Conservation (phyloP, 2,888 invertebrate genomes). For the Drosophila gaucha region DNA sequence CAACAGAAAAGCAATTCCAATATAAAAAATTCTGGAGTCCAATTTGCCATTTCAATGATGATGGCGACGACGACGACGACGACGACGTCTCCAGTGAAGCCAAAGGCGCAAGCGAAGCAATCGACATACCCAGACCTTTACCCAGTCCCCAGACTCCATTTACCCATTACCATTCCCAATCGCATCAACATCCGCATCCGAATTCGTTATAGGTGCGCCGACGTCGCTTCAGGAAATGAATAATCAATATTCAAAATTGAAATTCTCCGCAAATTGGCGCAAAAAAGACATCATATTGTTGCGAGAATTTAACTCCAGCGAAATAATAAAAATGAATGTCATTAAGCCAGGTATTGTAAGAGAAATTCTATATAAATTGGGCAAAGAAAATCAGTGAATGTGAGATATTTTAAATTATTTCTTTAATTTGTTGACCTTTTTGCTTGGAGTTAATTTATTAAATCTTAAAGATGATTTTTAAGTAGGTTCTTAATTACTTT, state of each 20-base stretch:
- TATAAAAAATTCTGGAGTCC: slow-evolving; percentile 67
- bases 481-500: too few species aligned
- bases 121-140: slow-evolving; percentile 22
- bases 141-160: not conserved
- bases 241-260: slow-evolving; percentile 76
- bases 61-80: slow-evolving; percentile 43
- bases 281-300: slow-evolving; percentile 20
- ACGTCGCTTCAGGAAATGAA: slow-evolving; percentile 64
- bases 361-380: slow-evolving; percentile 1
- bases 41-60: slow-evolving; percentile 69
- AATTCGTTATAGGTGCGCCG: slow-evolving; percentile 47
- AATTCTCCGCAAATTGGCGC: slow-evolving; percentile 69
- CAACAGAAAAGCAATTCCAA: slow-evolving; percentile 63
- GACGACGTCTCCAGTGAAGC: slow-evolving; percentile 33
- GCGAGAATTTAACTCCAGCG: not conserved
- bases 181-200: slow-evolving; percentile 31
- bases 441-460: not conserved
- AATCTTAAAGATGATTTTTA: too few species aligned
- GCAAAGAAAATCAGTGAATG: not conserved
- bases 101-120: slow-evolving; percentile 40
- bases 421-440: not conserved
- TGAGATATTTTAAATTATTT: not conserved
- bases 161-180: slow-evolving; percentile 23
- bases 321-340: slow-evolving; percentile 1
- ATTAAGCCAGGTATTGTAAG: slow-evolving; percentile 6